phyloP scores from a whole-genome alignment of 2,888 invertebrate species.

The Limnephilus marmoratus region DNA sequence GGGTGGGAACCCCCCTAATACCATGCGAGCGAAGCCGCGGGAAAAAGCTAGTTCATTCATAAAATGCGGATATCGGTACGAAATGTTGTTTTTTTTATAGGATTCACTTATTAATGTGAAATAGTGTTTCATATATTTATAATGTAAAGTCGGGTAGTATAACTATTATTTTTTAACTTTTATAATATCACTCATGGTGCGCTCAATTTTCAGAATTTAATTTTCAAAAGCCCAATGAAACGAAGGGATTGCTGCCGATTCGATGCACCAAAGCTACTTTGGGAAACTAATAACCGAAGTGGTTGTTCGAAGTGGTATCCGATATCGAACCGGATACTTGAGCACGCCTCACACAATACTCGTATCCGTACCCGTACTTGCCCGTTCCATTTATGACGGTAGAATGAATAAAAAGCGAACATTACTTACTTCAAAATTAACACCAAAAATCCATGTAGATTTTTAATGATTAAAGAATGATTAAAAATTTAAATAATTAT shows the following conservation, averaged over 20 bases:
- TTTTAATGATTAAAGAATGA: too few relatives aligned
- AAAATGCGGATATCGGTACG: not conserved
- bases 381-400: not conserved
- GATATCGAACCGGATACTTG: not conserved
- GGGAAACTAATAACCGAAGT: constrained; percentile 5
- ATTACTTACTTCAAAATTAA: not conserved
- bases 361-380: not conserved
- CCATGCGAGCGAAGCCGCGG: too few relatives aligned
- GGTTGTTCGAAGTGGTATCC: not conserved
- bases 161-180: not conserved
- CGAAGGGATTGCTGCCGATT: not conserved
- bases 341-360: not conserved
- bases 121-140: not conserved
- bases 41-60: too few relatives aligned
- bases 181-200: not conserved
- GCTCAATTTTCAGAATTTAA: not conserved
- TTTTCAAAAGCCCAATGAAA: not conserved
- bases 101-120: not conserved
- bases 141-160: not conserved
- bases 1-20: too few relatives aligned
- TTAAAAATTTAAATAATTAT: too few relatives aligned
- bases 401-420: not conserved
- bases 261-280: not conserved
- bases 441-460: not conserved
- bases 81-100: not conserved